These are phyloP conservation scores for Asbolus verrucosus DNA, from an alignment of 1,140 invertebrate genomes.

Conservation along the genomic window DNA sequence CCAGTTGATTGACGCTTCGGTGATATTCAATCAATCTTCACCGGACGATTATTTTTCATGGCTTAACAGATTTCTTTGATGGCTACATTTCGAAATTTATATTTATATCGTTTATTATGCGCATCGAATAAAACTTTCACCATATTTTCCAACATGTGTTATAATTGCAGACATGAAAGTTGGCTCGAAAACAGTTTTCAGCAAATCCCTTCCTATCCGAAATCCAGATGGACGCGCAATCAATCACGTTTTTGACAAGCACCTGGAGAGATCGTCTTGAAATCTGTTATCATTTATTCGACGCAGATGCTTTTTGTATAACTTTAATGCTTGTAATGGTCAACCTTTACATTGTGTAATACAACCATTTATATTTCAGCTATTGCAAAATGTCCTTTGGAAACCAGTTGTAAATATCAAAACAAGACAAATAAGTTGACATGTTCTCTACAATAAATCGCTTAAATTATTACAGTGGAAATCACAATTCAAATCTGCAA, in stretches of 20 bases:
- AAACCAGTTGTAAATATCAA: constrained; percentile 3
- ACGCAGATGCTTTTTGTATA: constrained; percentile 26
- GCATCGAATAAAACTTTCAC: constrained; percentile 17
- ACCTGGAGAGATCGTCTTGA: constrained; percentile 30
- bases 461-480: no score
- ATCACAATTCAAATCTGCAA: no score
- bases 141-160: no score
- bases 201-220: constrained; percentile 12
- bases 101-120: constrained; percentile 6
- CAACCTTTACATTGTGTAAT: constrained; percentile 3
- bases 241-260: constrained; percentile 32
- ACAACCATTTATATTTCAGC: constrained; percentile 24
- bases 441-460: constrained; percentile 13
- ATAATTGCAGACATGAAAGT: constrained; percentile 29
- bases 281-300: constrained; percentile 27
- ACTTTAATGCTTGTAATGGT: constrained; percentile 30
- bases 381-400: neutral
- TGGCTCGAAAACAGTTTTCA: constrained; percentile 25
- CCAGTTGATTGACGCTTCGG: no score
- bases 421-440: constrained; percentile 12
- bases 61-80: no score
- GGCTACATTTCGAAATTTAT: no score
- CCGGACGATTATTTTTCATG: no score
- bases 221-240: constrained; percentile 29
- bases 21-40: no score